Conservation (phyloP, 2,888 invertebrate species). For the Pristionchus entomophagus region DNA sequence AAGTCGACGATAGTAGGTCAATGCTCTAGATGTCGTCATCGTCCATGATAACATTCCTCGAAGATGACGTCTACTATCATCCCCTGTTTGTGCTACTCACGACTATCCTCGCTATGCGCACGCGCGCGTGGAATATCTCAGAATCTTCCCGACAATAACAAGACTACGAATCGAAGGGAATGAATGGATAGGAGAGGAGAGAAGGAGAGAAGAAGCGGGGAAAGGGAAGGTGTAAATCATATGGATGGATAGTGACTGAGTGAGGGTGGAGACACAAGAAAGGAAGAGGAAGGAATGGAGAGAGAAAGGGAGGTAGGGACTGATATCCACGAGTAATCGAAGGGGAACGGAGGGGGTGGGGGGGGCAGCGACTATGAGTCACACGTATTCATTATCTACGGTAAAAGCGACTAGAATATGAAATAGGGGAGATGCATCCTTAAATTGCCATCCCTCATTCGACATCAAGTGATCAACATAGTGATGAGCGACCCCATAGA, state of each 20-base stretch:
- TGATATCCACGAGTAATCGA: background rate
- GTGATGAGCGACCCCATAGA: too few relatives aligned
- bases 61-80: too few relatives aligned
- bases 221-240: background rate
- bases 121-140: too few relatives aligned
- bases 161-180: background rate
- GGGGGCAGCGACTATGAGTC: background rate
- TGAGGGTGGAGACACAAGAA: background rate
- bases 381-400: background rate
- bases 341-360: background rate
- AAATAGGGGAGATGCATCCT: background rate
- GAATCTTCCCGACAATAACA: background rate
- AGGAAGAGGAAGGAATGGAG: background rate
- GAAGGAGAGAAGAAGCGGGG: too few relatives aligned
- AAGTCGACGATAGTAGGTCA: too few relatives aligned
- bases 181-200: too few relatives aligned
- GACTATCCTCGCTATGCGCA: too few relatives aligned
- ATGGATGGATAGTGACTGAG: background rate
- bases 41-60: too few relatives aligned
- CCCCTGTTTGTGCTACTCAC: too few relatives aligned
- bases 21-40: too few relatives aligned
- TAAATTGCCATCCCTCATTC: background rate
- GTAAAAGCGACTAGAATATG: background rate
- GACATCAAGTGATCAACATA: background rate
- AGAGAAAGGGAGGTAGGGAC: background rate